Conservation (phyloP, 2,797 vertebrate genomes). For the Chrysocyon brachyurus region DNA sequence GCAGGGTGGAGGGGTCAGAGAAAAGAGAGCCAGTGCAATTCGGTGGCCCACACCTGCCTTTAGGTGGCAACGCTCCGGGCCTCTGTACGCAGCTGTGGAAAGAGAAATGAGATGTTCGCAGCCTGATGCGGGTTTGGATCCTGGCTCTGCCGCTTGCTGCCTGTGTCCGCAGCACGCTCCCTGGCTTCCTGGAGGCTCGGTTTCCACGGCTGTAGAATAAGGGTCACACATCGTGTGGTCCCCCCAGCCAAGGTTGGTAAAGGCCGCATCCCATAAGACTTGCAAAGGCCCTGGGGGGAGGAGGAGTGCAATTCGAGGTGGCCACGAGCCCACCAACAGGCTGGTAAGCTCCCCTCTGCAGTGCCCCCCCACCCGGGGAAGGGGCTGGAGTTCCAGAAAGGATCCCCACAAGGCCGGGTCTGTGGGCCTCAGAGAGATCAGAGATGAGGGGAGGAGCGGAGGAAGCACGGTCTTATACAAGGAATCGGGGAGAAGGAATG, state of each 20-base stretch:
- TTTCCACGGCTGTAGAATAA: neutral
- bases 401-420: neutral
- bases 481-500: neutral
- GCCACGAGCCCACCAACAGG: neutral
- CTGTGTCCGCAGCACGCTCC: no score
- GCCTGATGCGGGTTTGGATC: neutral
- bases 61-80: accelerated
- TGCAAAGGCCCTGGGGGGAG: neutral
- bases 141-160: neutral
- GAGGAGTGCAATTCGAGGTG: neutral
- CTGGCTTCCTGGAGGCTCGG: neutral
- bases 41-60: neutral
- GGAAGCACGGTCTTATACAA: neutral
- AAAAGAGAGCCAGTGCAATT: neutral
- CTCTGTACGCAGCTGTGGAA: neutral
- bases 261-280: neutral
- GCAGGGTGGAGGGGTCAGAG: accelerated
- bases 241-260: neutral
- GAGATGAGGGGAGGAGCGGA: neutral
- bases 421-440: neutral
- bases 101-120: neutral
- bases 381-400: neutral
- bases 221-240: accelerated
- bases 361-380: neutral
- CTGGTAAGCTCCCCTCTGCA: accelerated